Evolutionary conservation across 1,140 invertebrate species (phyloP).

Genomic region (Cotesia glomerata): DNA sequence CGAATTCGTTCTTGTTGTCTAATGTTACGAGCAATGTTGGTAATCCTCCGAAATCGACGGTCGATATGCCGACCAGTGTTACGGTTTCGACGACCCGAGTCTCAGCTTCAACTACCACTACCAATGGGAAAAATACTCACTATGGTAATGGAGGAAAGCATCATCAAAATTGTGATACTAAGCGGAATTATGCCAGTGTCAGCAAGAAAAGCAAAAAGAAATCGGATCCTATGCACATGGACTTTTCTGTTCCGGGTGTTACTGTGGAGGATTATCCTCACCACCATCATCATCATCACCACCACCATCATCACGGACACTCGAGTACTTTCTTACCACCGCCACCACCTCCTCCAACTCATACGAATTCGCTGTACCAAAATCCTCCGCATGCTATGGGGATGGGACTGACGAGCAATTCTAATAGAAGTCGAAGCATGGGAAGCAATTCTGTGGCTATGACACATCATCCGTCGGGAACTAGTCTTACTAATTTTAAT

Average conservation of each 20-base stretch:
- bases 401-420: constrained; percentile 41
- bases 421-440: constrained; percentile 38
- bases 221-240: constrained; percentile 50
- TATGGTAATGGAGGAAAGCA: constrained; percentile 39
- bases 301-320: constrained; percentile 31
- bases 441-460: constrained; percentile 50
- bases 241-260: constrained; percentile 54
- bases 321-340: constrained; percentile 44
- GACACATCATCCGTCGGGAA: constrained; percentile 60
- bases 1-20: constrained; percentile 54
- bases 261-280: constrained; percentile 59
- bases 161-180: constrained; percentile 48
- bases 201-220: constrained; percentile 59
- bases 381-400: constrained; percentile 55
- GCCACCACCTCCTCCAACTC: constrained; percentile 36
- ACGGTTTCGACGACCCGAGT: constrained; percentile 32
- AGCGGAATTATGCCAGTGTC: constrained; percentile 47
- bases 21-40: constrained; percentile 38
- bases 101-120: constrained; percentile 34
- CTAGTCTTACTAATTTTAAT: constrained; percentile 72
- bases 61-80: constrained; percentile 29
- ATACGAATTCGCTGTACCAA: constrained; percentile 54
- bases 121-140: constrained; percentile 47
- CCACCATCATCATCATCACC: constrained; percentile 37
- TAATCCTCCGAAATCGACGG: constrained; percentile 41